Percentiles rank a stretch among this genome's conserved stretches.
phyloP scores from a whole-genome alignment of 2,113 vertebrate genomes.

The Silurus meridionalis region DNA sequence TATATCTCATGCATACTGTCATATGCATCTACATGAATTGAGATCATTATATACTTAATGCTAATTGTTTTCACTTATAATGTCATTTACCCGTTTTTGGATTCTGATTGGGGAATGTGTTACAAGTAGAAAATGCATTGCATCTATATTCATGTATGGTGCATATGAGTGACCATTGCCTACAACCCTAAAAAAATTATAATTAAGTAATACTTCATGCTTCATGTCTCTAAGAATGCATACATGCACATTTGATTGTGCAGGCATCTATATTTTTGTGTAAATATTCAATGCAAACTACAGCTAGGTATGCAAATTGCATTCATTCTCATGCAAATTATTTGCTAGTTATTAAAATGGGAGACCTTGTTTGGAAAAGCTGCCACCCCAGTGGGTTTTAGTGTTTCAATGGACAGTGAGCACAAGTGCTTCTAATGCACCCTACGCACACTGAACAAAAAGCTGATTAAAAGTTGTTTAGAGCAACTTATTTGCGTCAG shows the following conservation, averaged over 20 bases:
- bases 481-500: conserved; percentile 29
- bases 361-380: conserved; percentile 53
- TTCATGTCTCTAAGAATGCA: neutral
- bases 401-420: conserved; percentile 44
- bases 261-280: neutral
- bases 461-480: conserved; percentile 51
- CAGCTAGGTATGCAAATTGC: conserved; percentile 57
- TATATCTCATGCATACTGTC: neutral
- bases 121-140: neutral
- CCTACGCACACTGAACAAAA: conserved; percentile 41
- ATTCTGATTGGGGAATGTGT: neutral
- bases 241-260: neutral
- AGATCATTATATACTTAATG: neutral
- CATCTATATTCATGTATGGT: neutral
- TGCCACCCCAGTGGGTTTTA: conserved; percentile 58
- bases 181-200: neutral
- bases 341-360: conserved; percentile 61
- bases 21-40: neutral
- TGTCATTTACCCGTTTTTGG: neutral
- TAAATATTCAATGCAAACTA: conserved; percentile 20
- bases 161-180: neutral
- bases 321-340: conserved; percentile 63
- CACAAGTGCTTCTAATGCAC: conserved; percentile 46
- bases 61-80: neutral
- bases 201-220: conserved; percentile 4